Percentiles rank a stretch among this genome's conserved stretches.
These are phyloP conservation scores for Meteorus colon DNA, from an alignment of 2,888 invertebrate genomes.

Conservation along the genomic window DNA sequence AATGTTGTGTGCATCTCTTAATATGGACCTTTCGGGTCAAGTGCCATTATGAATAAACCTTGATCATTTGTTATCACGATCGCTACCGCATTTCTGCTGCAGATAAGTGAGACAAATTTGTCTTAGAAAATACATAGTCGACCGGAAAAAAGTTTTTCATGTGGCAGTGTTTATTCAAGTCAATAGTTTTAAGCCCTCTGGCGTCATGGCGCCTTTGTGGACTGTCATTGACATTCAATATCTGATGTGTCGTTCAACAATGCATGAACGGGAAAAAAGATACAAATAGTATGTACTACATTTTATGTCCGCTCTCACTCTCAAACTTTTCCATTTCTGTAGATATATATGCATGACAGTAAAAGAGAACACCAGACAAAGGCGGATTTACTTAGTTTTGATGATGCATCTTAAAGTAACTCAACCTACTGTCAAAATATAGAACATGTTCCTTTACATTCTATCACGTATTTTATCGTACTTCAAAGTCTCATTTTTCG, in stretches of 20 bases:
- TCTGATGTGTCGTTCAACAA: slow-evolving; percentile 37
- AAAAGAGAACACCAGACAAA: neutral
- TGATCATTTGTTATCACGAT: slow-evolving; percentile 1
- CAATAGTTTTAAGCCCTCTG: slow-evolving; percentile 18
- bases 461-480: no score
- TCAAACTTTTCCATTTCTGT: neutral
- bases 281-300: neutral
- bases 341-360: neutral
- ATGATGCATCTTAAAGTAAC: no score
- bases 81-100: neutral
- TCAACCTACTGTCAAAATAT: no score
- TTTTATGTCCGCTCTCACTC: neutral
- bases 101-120: slow-evolving; percentile 10
- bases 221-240: slow-evolving; percentile 28
- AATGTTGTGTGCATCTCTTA: no score
- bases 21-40: neutral
- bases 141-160: neutral
- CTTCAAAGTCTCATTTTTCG: no score
- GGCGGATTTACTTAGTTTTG: no score
- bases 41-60: neutral
- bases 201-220: neutral
- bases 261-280: neutral
- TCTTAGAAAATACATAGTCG: slow-evolving; percentile 14
- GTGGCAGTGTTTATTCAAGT: slow-evolving; percentile 33
- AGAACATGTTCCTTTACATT: no score